A percentile compares a stretch with the other conserved stretches of the same genome.
phyloP scores from a whole-genome alignment of 2,797 vertebrate species.

The Alca torda region DNA sequence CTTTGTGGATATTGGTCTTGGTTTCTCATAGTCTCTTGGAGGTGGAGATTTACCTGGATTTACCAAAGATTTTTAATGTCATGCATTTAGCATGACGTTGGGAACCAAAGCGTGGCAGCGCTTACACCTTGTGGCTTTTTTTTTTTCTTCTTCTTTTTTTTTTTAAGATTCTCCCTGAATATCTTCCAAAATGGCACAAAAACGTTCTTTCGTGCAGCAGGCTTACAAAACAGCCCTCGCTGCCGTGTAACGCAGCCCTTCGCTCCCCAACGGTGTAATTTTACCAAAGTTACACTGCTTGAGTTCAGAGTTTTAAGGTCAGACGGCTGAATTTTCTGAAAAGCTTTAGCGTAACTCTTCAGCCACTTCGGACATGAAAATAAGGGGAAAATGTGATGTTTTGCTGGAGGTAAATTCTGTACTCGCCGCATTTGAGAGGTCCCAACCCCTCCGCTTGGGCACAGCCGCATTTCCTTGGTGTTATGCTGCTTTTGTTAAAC shows the following conservation, averaged over 20 bases:
- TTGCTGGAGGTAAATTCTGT: not conserved
- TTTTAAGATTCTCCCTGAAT: not conserved
- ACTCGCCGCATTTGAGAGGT: not conserved
- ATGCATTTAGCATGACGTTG: not conserved
- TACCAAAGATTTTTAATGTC: not conserved
- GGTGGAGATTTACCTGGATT: not conserved
- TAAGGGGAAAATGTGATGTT: not conserved
- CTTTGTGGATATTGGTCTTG: rapidly evolving
- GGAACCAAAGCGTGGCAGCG: not conserved
- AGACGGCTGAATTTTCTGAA: not conserved
- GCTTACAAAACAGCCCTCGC: not conserved
- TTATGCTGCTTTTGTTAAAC: not conserved
- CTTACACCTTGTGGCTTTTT: not conserved
- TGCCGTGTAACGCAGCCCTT: not conserved
- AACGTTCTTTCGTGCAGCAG: not conserved
- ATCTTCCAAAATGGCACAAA: not conserved
- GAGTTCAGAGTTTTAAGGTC: not conserved
- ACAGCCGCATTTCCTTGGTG: not conserved
- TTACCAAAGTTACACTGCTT: not conserved
- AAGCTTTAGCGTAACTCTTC: not conserved
- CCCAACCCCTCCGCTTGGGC: not conserved
- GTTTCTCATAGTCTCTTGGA: not conserved
- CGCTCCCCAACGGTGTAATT: not conserved
- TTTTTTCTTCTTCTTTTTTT: not conserved
- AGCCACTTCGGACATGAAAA: not conserved